phyloP scores from a whole-genome alignment of 2,888 invertebrate species.

The Portevinia maculata region DNA sequence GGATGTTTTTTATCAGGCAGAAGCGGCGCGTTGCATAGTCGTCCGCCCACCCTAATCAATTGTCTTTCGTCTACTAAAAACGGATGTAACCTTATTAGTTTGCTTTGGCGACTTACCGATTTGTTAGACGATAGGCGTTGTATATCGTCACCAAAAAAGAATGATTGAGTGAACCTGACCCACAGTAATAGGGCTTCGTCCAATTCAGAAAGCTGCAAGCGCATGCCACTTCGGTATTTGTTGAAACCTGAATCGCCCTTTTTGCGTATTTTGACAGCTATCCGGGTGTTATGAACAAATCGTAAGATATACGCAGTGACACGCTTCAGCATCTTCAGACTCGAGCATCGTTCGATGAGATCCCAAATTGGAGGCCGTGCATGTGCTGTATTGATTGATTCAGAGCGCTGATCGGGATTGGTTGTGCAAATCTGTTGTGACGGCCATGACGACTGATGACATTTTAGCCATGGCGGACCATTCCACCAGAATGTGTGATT shows the following conservation, averaged over 20 bases:
- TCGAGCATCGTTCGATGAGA: conserved; percentile 17
- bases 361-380: conserved; percentile 32
- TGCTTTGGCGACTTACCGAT: too few species aligned
- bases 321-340: conserved; percentile 16
- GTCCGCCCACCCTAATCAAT: too few species aligned
- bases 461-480: too few species aligned
- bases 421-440: not conserved
- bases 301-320: conserved; percentile 19
- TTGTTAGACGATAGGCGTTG: too few species aligned
- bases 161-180: not conserved
- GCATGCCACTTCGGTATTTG: not conserved
- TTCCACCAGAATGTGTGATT: too few species aligned
- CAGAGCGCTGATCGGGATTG: not conserved
- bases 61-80: too few species aligned
- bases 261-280: too few species aligned
- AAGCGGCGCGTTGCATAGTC: too few species aligned
- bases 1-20: too few species aligned
- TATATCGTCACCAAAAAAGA: too few species aligned
- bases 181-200: not conserved
- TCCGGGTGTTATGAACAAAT: conserved; percentile 5
- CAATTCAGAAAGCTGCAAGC: not conserved
- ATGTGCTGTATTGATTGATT: too few species aligned
- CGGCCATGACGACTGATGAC: not conserved
- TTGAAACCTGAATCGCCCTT: not conserved
- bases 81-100: too few species aligned